These are phyloP conservation scores for Agriotes lineatus DNA, from an alignment of 2,888 invertebrate genomes.

Conservation along the genomic window DNA sequence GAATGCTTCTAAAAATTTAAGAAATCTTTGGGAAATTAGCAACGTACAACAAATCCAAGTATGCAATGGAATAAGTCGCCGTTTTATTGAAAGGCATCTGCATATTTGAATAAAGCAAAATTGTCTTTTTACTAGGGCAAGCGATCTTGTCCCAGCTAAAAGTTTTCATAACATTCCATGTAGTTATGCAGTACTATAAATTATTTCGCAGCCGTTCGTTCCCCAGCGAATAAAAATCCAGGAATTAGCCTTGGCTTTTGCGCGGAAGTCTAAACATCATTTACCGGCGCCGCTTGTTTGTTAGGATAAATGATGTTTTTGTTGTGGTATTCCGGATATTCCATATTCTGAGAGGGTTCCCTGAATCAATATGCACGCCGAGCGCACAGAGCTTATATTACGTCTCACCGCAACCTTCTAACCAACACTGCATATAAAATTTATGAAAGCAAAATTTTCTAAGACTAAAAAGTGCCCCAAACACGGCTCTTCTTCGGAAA, in stretches of 20 bases:
- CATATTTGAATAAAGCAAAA: background rate
- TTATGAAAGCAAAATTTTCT: conserved; percentile 57
- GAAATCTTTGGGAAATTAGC: too few relatives aligned
- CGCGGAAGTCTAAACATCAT: conserved; percentile 12
- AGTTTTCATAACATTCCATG: conserved; percentile 11
- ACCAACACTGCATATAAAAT: conserved; percentile 57
- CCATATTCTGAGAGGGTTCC: conserved; percentile 48
- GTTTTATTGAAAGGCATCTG: background rate
- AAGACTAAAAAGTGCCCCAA: conserved; percentile 49
- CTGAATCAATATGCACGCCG: conserved; percentile 52
- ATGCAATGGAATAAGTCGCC: too few relatives aligned
- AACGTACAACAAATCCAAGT: too few relatives aligned
- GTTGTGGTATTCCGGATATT: conserved; percentile 47
- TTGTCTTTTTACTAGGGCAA: background rate
- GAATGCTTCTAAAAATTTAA: too few relatives aligned
- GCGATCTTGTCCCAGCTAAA: background rate
- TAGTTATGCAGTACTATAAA: conserved; percentile 10
- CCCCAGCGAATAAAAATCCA: conserved; percentile 9
- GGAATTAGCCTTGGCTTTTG: conserved; percentile 10
- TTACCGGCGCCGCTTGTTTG: conserved; percentile 28
- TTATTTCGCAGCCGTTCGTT: conserved; percentile 4
- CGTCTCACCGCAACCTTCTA: conserved; percentile 49
- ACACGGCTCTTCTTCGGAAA: conserved; percentile 36
- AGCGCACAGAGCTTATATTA: conserved; percentile 53
- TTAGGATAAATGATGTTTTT: conserved; percentile 44